These are phyloP conservation scores for Hozukius guyotensis DNA, from an alignment of 2,797 vertebrate genomes.

Conservation along the genomic window DNA sequence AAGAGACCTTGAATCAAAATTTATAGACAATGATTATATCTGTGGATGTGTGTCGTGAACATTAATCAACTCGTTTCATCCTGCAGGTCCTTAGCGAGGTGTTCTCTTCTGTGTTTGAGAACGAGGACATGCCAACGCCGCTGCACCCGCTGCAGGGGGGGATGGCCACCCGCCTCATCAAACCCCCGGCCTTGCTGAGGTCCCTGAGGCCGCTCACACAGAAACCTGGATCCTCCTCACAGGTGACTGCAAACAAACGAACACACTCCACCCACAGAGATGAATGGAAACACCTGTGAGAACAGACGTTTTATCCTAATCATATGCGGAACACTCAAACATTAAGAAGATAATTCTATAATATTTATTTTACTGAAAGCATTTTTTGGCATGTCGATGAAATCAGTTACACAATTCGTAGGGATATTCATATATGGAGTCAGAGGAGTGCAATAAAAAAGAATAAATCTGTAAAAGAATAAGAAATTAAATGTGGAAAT, in stretches of 20 bases:
- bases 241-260: slow-evolving; percentile 72
- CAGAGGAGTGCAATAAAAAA: no score
- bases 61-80: neutral
- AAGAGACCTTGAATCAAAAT: slow-evolving; percentile 4
- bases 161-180: slow-evolving; percentile 79
- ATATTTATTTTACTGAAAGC: neutral
- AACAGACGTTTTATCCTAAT: neutral
- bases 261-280: neutral
- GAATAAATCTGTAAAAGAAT: neutral
- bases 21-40: neutral
- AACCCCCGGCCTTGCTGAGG: slow-evolving; percentile 81
- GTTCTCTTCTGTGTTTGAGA: slow-evolving; percentile 90
- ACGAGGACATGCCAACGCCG: slow-evolving; percentile 81
- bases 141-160: slow-evolving; percentile 80
- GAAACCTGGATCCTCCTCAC: slow-evolving; percentile 70
- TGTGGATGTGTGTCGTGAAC: neutral
- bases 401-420: neutral
- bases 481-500: neutral
- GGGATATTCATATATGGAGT: neutral
- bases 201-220: slow-evolving; percentile 71
- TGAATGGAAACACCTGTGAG: neutral
- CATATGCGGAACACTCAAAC: no score
- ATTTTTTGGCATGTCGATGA: neutral
- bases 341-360: neutral
- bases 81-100: slow-evolving; percentile 88